phyloP scores from a whole-genome alignment of 1,140 invertebrate species.

The Drosophila lowei region DNA sequence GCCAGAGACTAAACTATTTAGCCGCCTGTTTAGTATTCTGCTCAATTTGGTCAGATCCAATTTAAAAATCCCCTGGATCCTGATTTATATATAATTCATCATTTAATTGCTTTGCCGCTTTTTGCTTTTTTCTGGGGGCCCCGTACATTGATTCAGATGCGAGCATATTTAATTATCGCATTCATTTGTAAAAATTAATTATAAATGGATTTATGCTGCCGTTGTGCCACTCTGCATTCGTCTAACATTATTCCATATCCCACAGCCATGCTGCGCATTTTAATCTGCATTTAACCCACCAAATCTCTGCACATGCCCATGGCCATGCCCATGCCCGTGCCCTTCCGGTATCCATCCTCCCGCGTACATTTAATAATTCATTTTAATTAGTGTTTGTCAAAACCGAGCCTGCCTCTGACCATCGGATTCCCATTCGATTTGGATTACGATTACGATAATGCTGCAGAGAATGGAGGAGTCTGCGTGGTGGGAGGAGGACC shows the following conservation, averaged over 20 bases:
- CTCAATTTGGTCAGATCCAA: background rate
- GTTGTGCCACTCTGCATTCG: conserved; percentile 22
- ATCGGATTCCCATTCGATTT: conserved; percentile 21
- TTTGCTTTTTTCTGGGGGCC: background rate
- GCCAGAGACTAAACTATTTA: too few relatives aligned
- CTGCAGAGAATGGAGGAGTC: conserved; percentile 3
- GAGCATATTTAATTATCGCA: conserved; percentile 54
- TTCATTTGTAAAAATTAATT: conserved; percentile 63
- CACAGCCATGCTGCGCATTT: conserved; percentile 16
- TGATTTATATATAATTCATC: conserved; percentile 21
- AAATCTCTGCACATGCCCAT: conserved; percentile 6
- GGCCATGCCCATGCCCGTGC: background rate
- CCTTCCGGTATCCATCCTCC: too few relatives aligned
- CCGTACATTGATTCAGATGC: conserved; percentile 21
- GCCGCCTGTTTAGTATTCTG: background rate
- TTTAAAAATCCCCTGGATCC: background rate
- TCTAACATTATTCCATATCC: conserved; percentile 3
- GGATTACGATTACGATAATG: conserved; percentile 46
- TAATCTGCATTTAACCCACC: conserved; percentile 31
- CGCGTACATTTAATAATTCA: conserved; percentile 45
- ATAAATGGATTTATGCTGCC: conserved; percentile 54
- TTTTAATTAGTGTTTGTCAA: conserved; percentile 60
- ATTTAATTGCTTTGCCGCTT: conserved; percentile 27
- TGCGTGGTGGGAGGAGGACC: background rate
- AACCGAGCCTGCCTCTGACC: conserved; percentile 19